A percentile compares a stretch with the other conserved stretches of the same genome.
Evolutionary conservation across 2,888 invertebrate species (phyloP).

Genomic region (Syrista parreyssii): DNA sequence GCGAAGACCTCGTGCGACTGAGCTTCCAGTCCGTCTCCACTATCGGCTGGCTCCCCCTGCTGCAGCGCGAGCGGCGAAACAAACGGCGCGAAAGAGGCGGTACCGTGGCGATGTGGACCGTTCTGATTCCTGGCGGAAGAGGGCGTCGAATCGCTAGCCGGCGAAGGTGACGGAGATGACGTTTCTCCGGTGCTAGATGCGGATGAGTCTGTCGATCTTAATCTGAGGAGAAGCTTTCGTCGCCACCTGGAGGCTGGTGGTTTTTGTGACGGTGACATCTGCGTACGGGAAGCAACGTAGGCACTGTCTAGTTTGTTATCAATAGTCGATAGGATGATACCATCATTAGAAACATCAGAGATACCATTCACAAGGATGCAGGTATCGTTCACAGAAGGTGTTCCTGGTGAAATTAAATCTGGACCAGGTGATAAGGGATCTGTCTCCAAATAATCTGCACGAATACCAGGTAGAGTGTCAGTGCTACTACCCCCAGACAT

Average conservation of each 20-base stretch:
- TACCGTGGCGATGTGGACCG: slow-evolving; percentile 31
- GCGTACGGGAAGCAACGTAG: neutral
- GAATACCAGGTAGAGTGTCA: slow-evolving; percentile 59
- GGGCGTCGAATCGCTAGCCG: slow-evolving; percentile 35
- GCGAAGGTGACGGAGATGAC: slow-evolving; percentile 47
- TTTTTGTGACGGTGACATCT: slow-evolving; percentile 30
- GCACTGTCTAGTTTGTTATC: neutral
- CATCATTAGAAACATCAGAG: slow-evolving; percentile 8
- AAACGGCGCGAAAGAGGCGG: slow-evolving; percentile 11
- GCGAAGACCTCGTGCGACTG: slow-evolving; percentile 29
- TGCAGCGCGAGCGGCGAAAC: neutral
- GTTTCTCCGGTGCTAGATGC: slow-evolving; percentile 49
- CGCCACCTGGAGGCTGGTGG: slow-evolving; percentile 67
- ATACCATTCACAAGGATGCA: slow-evolving; percentile 25
- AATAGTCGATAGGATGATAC: neutral
- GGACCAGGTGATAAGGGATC: slow-evolving; percentile 56
- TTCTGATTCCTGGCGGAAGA: slow-evolving; percentile 9
- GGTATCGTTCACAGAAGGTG: slow-evolving; percentile 24
- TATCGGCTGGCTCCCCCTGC: neutral
- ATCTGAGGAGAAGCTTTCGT: slow-evolving; percentile 69
- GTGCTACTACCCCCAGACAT: slow-evolving; percentile 60
- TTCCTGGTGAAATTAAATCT: slow-evolving; percentile 26
- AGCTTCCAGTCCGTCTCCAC: neutral
- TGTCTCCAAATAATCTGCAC: slow-evolving; percentile 56
- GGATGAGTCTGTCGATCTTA: slow-evolving; percentile 66